Base-by-base conservation (phyloP, 2,797 vertebrate species). In the Enteromius mattozi region DNA sequence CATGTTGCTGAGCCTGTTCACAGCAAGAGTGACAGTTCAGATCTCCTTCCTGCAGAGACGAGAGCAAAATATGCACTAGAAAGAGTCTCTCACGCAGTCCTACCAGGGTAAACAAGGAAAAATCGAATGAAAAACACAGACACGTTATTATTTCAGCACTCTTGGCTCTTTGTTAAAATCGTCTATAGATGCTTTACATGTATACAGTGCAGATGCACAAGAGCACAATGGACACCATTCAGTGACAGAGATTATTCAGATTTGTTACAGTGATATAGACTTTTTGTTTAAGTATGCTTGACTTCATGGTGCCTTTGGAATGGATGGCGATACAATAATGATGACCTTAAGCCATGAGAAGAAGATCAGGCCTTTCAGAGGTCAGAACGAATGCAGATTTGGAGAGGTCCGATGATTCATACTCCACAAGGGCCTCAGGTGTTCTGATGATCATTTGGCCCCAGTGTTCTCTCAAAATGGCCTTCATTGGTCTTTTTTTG, bases 171-270 rank as follows among this genome's bases (percentile, higher is more conserved):
- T 86, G 75, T 92, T 91, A 90, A 76, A 49, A 89, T 93, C 87
- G 87, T 92, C 89, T 92, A 84, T 78, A 81, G 80, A 89, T 92
- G 92, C 71, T 92, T 91, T 86, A 93, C 92, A 93, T 89, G 89
- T 90, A 93, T 88, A 93, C 91, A 94, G 91, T 94, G 92, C 92
- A 93, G 94, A 94, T 88, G 91, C 90, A 94, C 92, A 91, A 91
- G 85, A 94, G 92, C 92, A 94, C 91, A 90, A 92, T 83, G 90
- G 86, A 94, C 92, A 92, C 92, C 87, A 92, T 92, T 88, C 90
- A 93, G 92, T 86, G 84, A 92, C 91, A 93, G 90, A 91, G 82
- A 89, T 85, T 87, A 91, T 91, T 92, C 80, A 71, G 87, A 89
- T 89, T 93, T 90, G 92, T 91, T 89, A 95, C 92, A 93, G 92